A percentile compares a stretch with the other conserved stretches of the same genome.
Evolutionary conservation across 2,113 vertebrate species (phyloP).

Genomic region (Aphyosemion australe): DNA sequence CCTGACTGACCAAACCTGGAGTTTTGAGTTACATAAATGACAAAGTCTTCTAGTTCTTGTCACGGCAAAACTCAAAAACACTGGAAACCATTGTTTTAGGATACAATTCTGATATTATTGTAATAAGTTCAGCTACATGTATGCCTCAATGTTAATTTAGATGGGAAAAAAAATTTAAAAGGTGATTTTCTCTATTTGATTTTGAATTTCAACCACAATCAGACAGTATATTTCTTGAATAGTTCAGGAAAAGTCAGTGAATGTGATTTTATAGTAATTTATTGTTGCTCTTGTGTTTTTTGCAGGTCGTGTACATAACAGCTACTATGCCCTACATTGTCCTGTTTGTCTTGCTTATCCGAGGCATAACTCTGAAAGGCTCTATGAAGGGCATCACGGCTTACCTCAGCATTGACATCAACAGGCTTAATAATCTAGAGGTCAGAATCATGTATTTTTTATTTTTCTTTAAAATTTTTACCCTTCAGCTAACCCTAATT

Average conservation of each 20-base stretch:
- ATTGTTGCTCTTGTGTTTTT: constrained; percentile 15
- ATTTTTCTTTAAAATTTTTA: no score
- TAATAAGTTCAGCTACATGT: not conserved
- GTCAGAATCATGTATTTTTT: constrained; percentile 75
- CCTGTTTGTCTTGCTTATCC: constrained; percentile 91
- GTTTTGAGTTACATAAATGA: no score
- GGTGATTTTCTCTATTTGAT: no score
- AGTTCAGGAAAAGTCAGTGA: not conserved
- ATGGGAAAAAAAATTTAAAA: no score
- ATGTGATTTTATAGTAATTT: no score
- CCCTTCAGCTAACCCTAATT: no score
- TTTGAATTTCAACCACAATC: no score
- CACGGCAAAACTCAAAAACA: no score
- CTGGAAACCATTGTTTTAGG: not conserved
- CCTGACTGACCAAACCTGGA: no score
- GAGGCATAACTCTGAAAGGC: constrained; percentile 92
- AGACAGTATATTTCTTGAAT: no score
- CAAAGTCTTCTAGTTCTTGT: no score
- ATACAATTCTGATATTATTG: not conserved
- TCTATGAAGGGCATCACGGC: constrained; percentile 91
- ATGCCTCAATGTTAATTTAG: no score
- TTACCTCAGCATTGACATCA: constrained; percentile 93
- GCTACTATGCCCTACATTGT: constrained; percentile 97
- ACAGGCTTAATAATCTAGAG: constrained; percentile 89
- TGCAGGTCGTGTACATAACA: constrained; percentile 97